Evolutionary conservation across 1,140 invertebrate genomes (phyloP).

Genomic region (Medauroidea extradentata): DNA sequence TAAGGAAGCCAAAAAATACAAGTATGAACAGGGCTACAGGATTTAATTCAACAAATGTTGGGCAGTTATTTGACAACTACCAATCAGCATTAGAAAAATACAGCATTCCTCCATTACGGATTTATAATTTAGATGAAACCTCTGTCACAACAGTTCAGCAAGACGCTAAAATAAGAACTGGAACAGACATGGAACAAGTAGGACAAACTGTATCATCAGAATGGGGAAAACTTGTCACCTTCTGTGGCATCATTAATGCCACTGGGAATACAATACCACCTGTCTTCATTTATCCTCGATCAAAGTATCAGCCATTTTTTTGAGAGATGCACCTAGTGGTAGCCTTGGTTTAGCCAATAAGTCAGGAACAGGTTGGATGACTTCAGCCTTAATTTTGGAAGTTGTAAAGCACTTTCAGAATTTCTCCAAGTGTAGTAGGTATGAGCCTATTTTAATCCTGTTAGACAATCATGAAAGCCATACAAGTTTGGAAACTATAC

Average conservation of each 20-base stretch:
- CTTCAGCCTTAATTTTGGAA: too few relatives aligned
- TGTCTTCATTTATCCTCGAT: slow-evolving; percentile 36
- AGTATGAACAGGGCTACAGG: slow-evolving; percentile 35
- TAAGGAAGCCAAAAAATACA: slow-evolving; percentile 40
- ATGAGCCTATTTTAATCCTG: background rate
- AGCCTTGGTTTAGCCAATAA: background rate
- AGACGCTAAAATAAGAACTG: slow-evolving; percentile 31
- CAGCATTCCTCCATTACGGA: too few relatives aligned
- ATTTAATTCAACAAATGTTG: slow-evolving; percentile 39
- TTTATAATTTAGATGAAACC: slow-evolving; percentile 35
- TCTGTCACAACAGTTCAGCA: slow-evolving; percentile 26
- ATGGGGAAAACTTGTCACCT: slow-evolving; percentile 38
- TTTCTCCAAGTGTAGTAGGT: too few relatives aligned
- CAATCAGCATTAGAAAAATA: too few relatives aligned
- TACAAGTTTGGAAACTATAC: too few relatives aligned
- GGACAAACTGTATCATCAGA: slow-evolving; percentile 39
- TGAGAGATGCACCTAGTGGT: background rate
- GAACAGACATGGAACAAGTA: slow-evolving; percentile 35
- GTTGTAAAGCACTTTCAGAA: too few relatives aligned
- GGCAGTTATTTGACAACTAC: slow-evolving; percentile 35
- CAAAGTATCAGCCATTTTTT: background rate
- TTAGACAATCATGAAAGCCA: slow-evolving; percentile 1
- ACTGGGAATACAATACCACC: slow-evolving; percentile 39
- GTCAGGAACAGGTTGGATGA: background rate
- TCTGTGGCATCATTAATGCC: slow-evolving; percentile 36